Percentiles rank a stretch among this genome's conserved stretches.
Conservation (phyloP, 2,888 invertebrate species). For the Noctua fimbriata region DNA sequence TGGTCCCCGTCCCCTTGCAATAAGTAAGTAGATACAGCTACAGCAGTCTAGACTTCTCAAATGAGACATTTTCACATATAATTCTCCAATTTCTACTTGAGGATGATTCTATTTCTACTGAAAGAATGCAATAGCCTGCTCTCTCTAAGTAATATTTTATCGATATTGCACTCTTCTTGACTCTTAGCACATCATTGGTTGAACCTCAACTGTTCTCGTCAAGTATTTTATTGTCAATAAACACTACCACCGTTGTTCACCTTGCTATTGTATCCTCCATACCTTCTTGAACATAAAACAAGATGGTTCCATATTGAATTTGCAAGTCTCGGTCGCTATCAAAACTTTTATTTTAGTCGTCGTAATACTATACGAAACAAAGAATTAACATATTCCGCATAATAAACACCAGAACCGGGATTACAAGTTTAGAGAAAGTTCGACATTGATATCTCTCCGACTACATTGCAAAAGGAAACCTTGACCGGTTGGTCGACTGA, state of each 20-base stretch:
- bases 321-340: constrained; percentile 14
- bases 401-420: constrained; percentile 58
- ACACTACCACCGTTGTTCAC: constrained; percentile 44
- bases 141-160: not conserved
- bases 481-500: constrained; percentile 67
- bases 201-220: constrained; percentile 1
- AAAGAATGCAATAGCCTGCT: not conserved
- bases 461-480: constrained; percentile 67
- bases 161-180: not conserved
- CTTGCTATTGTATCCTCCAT: constrained; percentile 39
- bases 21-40: constrained; percentile 23
- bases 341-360: constrained; percentile 46
- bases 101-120: too few relatives aligned
- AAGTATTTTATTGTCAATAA: constrained; percentile 31
- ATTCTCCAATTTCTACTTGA: constrained; percentile 30
- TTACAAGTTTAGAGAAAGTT: constrained; percentile 67
- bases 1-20: constrained; percentile 9
- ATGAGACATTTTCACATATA: constrained; percentile 12
- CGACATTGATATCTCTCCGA: constrained; percentile 61
- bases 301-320: constrained; percentile 19
- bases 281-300: constrained; percentile 22
- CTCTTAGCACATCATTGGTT: not conserved
- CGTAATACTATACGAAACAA: constrained; percentile 55
- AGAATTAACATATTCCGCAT: constrained; percentile 56
- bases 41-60: constrained; percentile 47